These are phyloP conservation scores for Pemphredon lugubris DNA, from an alignment of 2,888 invertebrate genomes.

Conservation along the genomic window DNA sequence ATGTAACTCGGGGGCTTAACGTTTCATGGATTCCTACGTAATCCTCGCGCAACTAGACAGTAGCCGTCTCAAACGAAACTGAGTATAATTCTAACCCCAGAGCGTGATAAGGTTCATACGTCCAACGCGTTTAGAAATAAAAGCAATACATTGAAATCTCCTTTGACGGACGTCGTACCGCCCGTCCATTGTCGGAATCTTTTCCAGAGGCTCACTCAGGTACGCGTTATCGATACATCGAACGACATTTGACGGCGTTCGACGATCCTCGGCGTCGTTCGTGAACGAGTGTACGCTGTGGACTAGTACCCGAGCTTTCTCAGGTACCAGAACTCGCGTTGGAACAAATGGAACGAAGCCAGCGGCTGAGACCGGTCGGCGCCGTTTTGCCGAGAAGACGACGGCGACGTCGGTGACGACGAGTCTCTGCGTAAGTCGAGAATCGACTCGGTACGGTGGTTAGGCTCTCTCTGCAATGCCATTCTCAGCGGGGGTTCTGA, in stretches of 20 bases:
- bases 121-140: no score
- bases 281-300: constrained; percentile 38
- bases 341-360: constrained; percentile 49
- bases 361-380: constrained; percentile 52
- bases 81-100: no score
- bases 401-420: no score
- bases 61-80: no score
- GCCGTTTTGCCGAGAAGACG: constrained; percentile 46
- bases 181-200: no score
- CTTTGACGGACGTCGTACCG: no score
- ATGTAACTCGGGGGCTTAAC: constrained; percentile 25
- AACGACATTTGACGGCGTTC: constrained; percentile 23
- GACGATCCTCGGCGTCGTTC: constrained; percentile 29
- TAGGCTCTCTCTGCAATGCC: constrained; percentile 22
- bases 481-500: constrained; percentile 51
- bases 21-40: constrained; percentile 7
- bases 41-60: not conserved
- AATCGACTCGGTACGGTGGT: constrained; percentile 29
- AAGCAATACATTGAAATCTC: no score
- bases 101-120: no score
- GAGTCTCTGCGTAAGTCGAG: constrained; percentile 25
- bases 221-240: constrained; percentile 37
- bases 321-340: constrained; percentile 15
- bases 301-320: constrained; percentile 4
- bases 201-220: no score